Percentiles rank a stretch among this genome's conserved stretches.
These are phyloP conservation scores for Athetis lepigone DNA, from an alignment of 2,888 invertebrate genomes.

Conservation along the genomic window DNA sequence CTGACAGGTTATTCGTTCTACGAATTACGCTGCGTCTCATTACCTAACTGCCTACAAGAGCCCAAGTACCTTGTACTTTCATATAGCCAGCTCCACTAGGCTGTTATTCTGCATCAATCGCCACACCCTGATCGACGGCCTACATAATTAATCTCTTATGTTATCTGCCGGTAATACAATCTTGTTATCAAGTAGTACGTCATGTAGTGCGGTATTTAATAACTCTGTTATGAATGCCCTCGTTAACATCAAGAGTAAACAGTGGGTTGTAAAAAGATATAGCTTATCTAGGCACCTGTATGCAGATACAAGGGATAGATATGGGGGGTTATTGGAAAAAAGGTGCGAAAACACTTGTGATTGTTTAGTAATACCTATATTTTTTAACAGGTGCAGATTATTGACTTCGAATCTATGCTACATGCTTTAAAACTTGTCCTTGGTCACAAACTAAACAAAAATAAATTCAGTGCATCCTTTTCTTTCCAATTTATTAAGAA, in stretches of 20 bases:
- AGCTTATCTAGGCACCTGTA: not conserved
- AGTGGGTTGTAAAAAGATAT: conserved; percentile 22
- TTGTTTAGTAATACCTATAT: too few species aligned
- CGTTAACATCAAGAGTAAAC: conserved; percentile 2
- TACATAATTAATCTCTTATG: conserved; percentile 9
- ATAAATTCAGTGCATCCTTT: too few species aligned
- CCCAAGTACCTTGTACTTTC: conserved; percentile 27
- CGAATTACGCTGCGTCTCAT: not conserved
- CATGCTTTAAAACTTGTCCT: too few species aligned
- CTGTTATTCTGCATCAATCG: conserved; percentile 24
- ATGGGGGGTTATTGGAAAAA: not conserved
- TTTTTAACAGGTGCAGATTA: too few species aligned
- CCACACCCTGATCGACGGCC: conserved; percentile 34
- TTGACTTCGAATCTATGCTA: too few species aligned
- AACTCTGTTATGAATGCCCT: conserved; percentile 3
- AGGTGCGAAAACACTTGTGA: too few species aligned
- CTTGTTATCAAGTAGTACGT: conserved; percentile 5
- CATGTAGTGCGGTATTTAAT: conserved; percentile 22
- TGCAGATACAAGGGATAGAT: not conserved
- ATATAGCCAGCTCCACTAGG: conserved; percentile 6
- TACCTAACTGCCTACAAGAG: not conserved
- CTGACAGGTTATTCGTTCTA: not conserved
- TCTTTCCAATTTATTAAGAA: too few species aligned
- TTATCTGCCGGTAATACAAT: conserved; percentile 34
- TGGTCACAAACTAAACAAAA: too few species aligned